These are phyloP conservation scores for Gastracanthus pulcherrimus DNA, from an alignment of 2,888 invertebrate genomes.

Conservation along the genomic window DNA sequence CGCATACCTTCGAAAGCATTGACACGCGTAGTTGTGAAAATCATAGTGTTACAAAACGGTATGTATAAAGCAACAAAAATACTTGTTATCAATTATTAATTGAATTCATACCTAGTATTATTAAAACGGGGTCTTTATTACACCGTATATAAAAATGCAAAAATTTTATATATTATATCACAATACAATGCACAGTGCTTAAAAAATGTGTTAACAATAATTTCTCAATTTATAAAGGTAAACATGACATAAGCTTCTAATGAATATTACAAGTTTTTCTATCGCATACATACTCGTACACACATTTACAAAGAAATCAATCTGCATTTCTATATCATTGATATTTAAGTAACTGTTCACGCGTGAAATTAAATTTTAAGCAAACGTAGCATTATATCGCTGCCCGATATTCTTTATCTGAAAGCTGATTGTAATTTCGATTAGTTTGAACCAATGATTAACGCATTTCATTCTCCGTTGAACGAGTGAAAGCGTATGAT, in stretches of 20 bases:
- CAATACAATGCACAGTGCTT: too few species aligned
- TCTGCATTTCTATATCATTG: neutral
- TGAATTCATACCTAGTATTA: neutral
- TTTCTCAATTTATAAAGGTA: conserved; percentile 8
- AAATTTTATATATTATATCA: too few species aligned
- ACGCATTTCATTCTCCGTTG: neutral
- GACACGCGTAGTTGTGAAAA: neutral
- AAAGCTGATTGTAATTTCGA: conserved; percentile 23
- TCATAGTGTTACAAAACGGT: neutral
- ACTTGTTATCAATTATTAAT: too few species aligned
- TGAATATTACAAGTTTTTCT: neutral
- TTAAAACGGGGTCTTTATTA: neutral
- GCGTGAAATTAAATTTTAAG: conserved; percentile 34
- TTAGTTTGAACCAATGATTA: neutral
- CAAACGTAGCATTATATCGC: neutral
- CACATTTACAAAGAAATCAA: neutral
- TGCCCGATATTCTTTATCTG: neutral
- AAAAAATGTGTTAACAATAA: neutral
- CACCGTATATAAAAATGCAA: neutral
- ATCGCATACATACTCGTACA: neutral
- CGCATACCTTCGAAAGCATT: neutral
- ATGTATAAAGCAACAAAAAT: too few species aligned
- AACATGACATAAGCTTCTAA: conserved; percentile 1
- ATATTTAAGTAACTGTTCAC: neutral
- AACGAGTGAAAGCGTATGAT: conserved; percentile 9